Evolutionary conservation across 1,140 invertebrate genomes (phyloP), one percentile per base, ranked within the genome.

Genomic region (Neodiprion virginianus): DNA sequence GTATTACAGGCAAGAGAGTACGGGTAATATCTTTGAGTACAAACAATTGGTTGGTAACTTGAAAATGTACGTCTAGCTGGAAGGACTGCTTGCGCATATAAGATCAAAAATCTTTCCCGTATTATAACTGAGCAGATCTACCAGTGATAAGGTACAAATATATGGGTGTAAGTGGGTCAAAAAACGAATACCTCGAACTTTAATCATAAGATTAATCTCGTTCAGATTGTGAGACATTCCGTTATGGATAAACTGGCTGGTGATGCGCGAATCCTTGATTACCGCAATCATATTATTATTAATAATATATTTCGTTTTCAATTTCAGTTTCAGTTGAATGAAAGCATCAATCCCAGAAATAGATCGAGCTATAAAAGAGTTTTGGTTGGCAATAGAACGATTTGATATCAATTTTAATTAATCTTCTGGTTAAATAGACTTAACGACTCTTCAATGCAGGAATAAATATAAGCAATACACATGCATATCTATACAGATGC

Each of bases 91-190:
- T 17, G 53, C 8, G 53, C 11, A 61, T 17, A 17, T 61, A 61
- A 61, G 53, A 8, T 9, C 47, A 67, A 48, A 40, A 21, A 72
- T 66, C 21, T 14, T 23, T 67, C 28, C n/a, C 47, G 9, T 48
- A 23, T 50, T 21, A 72, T 23, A 72, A 72, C 67, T 17, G 67
- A 74, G 68, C n/a, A 49, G 17, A 28, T 49, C 72, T 73, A 73
- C 72, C 28, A 40, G 0, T 5, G 28, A 40, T 48, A 23, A 50
- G 14, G 40, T 80, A 80, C 74, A 67, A 72, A 40, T 75, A 28
- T 10, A 71, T 65, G 72, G 77, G 82, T 77, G 78, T 77, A 82
- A 77, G 77, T 79, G 71, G 72, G 73, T 80, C 79, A 76, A 78
- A 76, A 78, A 80, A 79, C 73, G 5, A 40, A 40, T 71, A 75